Conservation (phyloP, 1,140 invertebrate species). For the Drosophila orosa region DNA sequence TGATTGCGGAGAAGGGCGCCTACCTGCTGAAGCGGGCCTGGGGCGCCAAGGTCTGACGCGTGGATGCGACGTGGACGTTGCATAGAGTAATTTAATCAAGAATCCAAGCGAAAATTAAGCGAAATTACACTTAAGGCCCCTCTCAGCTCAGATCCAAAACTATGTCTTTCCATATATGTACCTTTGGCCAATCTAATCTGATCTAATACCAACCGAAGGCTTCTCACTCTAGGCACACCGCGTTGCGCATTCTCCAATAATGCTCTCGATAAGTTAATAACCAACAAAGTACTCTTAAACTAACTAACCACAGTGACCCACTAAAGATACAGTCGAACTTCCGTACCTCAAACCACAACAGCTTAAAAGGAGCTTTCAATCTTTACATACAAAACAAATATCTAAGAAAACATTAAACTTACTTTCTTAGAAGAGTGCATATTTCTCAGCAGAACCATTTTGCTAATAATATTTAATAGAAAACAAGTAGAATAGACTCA, state of each 20-base stretch:
- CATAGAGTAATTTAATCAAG: constrained; percentile 83
- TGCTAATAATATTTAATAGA: neutral
- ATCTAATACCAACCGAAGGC: constrained; percentile 8
- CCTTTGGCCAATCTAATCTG: constrained; percentile 20
- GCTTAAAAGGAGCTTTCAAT: neutral
- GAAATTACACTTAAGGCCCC: constrained; percentile 64
- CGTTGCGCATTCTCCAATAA: constrained; percentile 43
- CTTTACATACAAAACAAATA: neutral
- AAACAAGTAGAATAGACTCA: neutral
- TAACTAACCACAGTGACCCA: constrained; percentile 16
- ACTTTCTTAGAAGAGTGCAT: neutral
- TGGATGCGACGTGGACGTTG: constrained; percentile 84
- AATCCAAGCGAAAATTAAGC: constrained; percentile 50
- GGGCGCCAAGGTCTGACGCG: constrained; percentile 84
- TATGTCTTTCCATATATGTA: constrained; percentile 18
- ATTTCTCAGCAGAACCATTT: neutral
- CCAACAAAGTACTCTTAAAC: constrained; percentile 30
- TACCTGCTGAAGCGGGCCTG: constrained; percentile 88
- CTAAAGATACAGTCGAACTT: constrained; percentile 22
- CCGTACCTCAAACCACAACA: neutral
- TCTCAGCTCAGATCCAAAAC: constrained; percentile 12
- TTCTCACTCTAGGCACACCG: constrained; percentile 50
- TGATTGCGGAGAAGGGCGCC: constrained; percentile 88
- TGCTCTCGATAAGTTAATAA: constrained; percentile 36
- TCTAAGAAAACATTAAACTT: neutral